A percentile compares a stretch with the other conserved stretches of the same genome.
Conservation (phyloP, 1,140 invertebrate genomes). For the Atopsyche davidsoni region DNA sequence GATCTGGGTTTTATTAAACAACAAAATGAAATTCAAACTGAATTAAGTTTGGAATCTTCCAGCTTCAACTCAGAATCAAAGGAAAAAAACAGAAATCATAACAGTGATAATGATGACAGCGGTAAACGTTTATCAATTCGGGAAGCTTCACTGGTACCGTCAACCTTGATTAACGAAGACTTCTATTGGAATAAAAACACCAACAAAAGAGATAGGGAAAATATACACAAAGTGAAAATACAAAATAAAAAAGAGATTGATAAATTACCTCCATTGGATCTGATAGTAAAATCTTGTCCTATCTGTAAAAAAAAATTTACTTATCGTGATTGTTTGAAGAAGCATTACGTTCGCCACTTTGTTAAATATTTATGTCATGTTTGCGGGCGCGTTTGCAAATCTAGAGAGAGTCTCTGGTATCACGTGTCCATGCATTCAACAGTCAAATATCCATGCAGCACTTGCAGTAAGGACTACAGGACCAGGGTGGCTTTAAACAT, state of each 20-base stretch:
- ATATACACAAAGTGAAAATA: no score
- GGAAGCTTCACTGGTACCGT: not conserved
- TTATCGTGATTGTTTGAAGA: not conserved
- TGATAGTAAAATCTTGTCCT: conserved; percentile 5
- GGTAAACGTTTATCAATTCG: no score
- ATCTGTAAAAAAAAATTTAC: conserved; percentile 3
- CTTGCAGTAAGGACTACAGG: conserved; percentile 10
- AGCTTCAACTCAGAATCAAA: no score
- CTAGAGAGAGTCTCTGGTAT: not conserved
- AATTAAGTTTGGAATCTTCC: no score
- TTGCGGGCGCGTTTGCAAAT: not conserved
- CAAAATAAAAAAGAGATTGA: not conserved
- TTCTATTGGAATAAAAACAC: not conserved
- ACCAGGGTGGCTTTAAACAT: not conserved
- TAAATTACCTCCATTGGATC: conserved; percentile 5
- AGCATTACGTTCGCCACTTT: conserved; percentile 12
- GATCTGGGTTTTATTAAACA: no score
- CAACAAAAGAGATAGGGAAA: no score
- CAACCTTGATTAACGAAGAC: not conserved
- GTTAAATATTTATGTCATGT: conserved; percentile 11
- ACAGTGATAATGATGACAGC: not conserved
- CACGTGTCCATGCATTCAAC: conserved; percentile 5
- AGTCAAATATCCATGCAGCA: conserved; percentile 5
- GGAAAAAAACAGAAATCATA: no score
- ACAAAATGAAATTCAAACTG: no score